Evolutionary conservation across 2,888 invertebrate genomes (phyloP), one percentile per base, ranked within the genome.

Genomic region (Gerosis bhagava): DNA sequence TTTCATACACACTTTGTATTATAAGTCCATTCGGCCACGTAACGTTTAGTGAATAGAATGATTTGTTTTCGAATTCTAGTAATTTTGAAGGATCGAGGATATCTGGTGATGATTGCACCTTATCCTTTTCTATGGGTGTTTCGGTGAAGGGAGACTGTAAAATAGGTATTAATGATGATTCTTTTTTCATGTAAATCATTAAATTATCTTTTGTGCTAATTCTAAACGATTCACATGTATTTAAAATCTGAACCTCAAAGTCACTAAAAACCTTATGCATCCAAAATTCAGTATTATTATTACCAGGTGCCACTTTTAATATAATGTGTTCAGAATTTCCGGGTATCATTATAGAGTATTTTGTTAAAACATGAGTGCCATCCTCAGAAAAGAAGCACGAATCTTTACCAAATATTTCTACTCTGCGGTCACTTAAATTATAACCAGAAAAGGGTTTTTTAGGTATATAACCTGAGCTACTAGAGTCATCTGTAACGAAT

Each of bases 11-110:
- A 47, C 70, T 81, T 60, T 87, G 82, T 5, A 80, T 80, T 5
- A 84, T 69, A 21, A 80, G 70, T 1, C 89, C 89, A 53, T 84
- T 88, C 1, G 87, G 86, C 83, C 86, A 88, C 3, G 86, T 81
- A 12, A 84, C 55, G 51, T 57, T 67, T 25, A 87, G 54, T 1
- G 81, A 74, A 61, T 84, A 65, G 63, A 62, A 83, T 25, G 56
- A 58, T 56, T 64, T 65, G 1, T 54, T 62, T 62, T 75, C 73
- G 51, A 59, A 61, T 43, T 64, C 41, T 43, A 58, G 43, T 21
- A 51, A 51, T 3, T 53, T 36, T 10, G 47, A 47, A 22, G 49
- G 50, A 40, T 42, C 59, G 19, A 53, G n/a, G 45, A 56, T 57
- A 26, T 56, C 50, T 19, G 59, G 44, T 10, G 31, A 25, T 5